A percentile compares a stretch with the other conserved stretches of the same genome.
phyloP scores from a whole-genome alignment of 2,888 invertebrate genomes.

The Anagyrus pseudococci region DNA sequence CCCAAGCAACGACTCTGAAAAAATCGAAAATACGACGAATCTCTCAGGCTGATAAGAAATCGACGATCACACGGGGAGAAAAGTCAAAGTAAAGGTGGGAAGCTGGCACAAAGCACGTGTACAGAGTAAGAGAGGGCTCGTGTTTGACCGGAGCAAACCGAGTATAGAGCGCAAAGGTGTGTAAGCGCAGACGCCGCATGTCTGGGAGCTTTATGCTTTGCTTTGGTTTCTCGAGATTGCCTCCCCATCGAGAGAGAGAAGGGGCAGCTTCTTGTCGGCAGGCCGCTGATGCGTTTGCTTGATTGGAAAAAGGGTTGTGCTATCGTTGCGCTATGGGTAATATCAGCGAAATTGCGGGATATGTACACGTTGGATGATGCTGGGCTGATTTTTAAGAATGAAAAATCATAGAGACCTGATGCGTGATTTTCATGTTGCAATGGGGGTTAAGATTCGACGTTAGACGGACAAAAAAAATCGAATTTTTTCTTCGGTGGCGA shows the following conservation, averaged over 20 bases:
- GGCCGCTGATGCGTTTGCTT: neutral
- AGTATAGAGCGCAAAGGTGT: neutral
- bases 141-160: constrained; percentile 32
- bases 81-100: neutral
- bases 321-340: no score
- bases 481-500: no score
- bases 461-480: neutral
- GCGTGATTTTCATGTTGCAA: neutral
- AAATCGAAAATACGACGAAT: neutral
- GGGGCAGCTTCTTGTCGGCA: neutral
- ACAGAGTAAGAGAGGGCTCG: no score
- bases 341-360: no score
- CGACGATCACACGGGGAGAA: neutral
- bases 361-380: neutral
- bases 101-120: neutral
- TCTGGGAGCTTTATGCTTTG: neutral
- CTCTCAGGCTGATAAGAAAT: no score
- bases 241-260: neutral
- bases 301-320: neutral
- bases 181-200: neutral
- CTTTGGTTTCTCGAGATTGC: constrained; percentile 28
- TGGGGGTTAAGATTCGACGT: neutral
- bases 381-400: neutral
- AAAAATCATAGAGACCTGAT: neutral
- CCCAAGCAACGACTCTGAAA: neutral